Conservation (phyloP, 2,888 invertebrate species). For the Eupithecia centaureata region DNA sequence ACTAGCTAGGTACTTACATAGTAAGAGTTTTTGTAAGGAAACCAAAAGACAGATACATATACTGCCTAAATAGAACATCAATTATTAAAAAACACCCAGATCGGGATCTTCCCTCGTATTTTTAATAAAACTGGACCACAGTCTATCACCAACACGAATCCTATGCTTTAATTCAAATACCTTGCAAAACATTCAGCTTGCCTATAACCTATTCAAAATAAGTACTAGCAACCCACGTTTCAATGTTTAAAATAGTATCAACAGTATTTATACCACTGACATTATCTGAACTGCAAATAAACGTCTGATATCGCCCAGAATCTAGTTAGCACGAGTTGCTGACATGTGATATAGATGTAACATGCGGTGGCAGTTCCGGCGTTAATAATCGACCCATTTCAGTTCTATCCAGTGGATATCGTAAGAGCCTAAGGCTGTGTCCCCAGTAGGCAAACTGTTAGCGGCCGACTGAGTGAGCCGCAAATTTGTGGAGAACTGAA, state of each 20-base stretch:
- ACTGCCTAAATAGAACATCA: no score
- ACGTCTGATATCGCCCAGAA: constrained; percentile 30
- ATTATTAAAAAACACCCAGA: neutral
- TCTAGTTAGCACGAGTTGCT: constrained; percentile 22
- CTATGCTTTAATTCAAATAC: neutral
- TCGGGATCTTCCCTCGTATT: neutral
- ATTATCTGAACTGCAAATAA: constrained; percentile 53
- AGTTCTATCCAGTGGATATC: neutral
- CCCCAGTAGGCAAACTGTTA: no score
- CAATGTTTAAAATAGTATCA: constrained; percentile 33
- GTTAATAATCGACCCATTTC: neutral
- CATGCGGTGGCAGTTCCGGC: neutral
- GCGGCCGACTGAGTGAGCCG: no score
- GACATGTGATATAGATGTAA: constrained; percentile 25
- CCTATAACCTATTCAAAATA: constrained; percentile 23
- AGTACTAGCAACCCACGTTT: constrained; percentile 25
- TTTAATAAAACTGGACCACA: neutral
- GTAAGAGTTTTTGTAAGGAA: no score
- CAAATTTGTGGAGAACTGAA: no score
- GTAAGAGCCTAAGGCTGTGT: neutral
- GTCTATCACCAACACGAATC: neutral
- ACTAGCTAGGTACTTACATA: no score
- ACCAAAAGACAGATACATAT: no score
- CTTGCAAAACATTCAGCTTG: constrained; percentile 1
- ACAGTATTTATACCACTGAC: constrained; percentile 55